Base-by-base conservation (phyloP, 2,888 invertebrate genomes). In the Darwinula stevensoni region DNA sequence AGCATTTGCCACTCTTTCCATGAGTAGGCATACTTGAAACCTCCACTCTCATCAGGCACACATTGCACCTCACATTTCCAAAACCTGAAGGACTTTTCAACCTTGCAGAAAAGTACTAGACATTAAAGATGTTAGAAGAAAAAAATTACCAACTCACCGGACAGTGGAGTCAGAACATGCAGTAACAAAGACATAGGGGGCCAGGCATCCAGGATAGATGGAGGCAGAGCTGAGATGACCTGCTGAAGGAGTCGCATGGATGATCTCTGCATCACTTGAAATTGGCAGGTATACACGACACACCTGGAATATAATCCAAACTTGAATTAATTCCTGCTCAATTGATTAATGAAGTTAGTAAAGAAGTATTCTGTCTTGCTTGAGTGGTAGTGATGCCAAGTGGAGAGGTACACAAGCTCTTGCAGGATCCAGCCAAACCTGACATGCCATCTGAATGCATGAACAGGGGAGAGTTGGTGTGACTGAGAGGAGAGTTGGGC, bases 131-230 rank as follows among this genome's bases (percentile, higher is more conserved):
- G 13, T 17, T 11, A 16, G 34, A 4, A 18, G 29, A 29, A 16
- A 15, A 26, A 32, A 27, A 27, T 14, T 29, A 11, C 11, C 16
- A 34, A 14, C 11, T 5, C 15, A 66, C 56, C 66, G 57, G 22
- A 82, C 64, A 0, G 73, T 67, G 38, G 84, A 82, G 47, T 97
- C 94, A 9, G 80, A 73, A 47, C 91, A 94, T 2, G 88, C 86
- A 0, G 91, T 88, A 0, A 82, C 74, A 36, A 97, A 63, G 36
- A 86, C 76, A 49, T 91, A 97, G 0, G 94, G 94, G 0, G 94
- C 86, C 45, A 86, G 67, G 52, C 94, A 97, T n/a, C 91, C 91
- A 3, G 94, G 91, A 54, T 94, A 94, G 44, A 97, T 84, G 15
- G 86, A 86, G 0, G 94, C 84, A 1, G 91, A 91, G 47, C 88